These are phyloP conservation scores for Bothrops jararaca DNA, from an alignment of 2,113 vertebrate species.

Conservation along the genomic window DNA sequence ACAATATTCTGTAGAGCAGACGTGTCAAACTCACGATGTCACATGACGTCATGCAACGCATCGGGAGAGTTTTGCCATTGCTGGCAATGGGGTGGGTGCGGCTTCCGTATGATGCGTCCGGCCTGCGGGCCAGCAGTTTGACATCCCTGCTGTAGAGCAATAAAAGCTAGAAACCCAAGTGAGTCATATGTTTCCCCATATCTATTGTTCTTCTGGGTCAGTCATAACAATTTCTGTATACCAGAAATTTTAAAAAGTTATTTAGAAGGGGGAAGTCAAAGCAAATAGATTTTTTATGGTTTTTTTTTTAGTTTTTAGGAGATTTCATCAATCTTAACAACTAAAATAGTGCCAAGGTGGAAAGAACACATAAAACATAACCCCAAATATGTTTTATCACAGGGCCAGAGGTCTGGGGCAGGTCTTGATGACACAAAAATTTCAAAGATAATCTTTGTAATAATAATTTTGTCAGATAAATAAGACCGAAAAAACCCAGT, in stretches of 20 bases:
- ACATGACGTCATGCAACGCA: no score
- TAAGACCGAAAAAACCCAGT: not conserved
- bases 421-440: not conserved
- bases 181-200: not conserved
- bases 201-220: conserved; percentile 38
- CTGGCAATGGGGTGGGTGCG: no score
- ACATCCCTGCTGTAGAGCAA: not conserved
- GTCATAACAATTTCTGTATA: conserved; percentile 5
- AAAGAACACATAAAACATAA: not conserved
- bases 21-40: no score
- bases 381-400: not conserved
- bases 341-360: not conserved
- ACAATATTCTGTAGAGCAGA: conserved; percentile 7
- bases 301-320: not conserved
- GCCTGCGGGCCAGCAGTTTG: no score
- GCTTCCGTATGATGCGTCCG: no score
- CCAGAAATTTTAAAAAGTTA: conserved; percentile 18
- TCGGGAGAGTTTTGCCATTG: no score
- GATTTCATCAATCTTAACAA: not conserved
- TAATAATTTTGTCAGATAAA: not conserved
- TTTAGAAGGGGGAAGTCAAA: conserved; percentile 36
- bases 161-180: conserved; percentile 28
- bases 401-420: not conserved
- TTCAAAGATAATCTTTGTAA: not conserved
- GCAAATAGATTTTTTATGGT: conserved; percentile 24